Evolutionary conservation across 2,113 vertebrate genomes (phyloP).

Genomic region (Struthio camelus): DNA sequence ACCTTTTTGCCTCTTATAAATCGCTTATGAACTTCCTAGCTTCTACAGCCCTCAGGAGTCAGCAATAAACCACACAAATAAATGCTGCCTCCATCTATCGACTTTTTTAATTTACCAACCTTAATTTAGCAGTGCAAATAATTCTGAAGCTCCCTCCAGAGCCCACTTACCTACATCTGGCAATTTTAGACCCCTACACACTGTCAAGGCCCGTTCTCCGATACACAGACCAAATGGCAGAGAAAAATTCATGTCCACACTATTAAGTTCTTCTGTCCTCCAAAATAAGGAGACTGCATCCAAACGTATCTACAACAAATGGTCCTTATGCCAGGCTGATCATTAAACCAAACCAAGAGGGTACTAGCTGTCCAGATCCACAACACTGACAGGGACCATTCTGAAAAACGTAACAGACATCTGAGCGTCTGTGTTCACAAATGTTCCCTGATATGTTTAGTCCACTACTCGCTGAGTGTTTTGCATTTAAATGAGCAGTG

Average conservation of each 20-base stretch:
- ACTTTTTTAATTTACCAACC: neutral
- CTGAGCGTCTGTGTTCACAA: neutral
- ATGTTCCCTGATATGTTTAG: neutral
- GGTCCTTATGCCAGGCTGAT: neutral
- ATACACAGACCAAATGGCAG: neutral
- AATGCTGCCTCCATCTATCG: neutral
- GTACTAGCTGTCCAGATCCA: neutral
- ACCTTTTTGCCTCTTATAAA: neutral
- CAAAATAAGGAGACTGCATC: neutral
- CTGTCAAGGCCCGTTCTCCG: neutral
- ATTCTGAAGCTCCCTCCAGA: neutral
- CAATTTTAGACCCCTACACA: neutral
- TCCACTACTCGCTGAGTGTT: rapidly evolving
- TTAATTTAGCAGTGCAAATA: neutral
- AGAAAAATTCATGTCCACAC: neutral
- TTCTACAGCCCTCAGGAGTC: neutral
- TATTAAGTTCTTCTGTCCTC: neutral
- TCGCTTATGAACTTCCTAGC: neutral
- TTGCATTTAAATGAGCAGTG: neutral
- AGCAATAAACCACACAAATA: neutral
- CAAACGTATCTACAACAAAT: neutral
- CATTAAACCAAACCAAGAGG: neutral
- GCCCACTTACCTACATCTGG: neutral
- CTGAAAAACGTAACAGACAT: neutral
- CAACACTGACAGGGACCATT: neutral